These are phyloP conservation scores for Eurypyga helias DNA, from an alignment of 2,113 vertebrate genomes.

Conservation along the genomic window DNA sequence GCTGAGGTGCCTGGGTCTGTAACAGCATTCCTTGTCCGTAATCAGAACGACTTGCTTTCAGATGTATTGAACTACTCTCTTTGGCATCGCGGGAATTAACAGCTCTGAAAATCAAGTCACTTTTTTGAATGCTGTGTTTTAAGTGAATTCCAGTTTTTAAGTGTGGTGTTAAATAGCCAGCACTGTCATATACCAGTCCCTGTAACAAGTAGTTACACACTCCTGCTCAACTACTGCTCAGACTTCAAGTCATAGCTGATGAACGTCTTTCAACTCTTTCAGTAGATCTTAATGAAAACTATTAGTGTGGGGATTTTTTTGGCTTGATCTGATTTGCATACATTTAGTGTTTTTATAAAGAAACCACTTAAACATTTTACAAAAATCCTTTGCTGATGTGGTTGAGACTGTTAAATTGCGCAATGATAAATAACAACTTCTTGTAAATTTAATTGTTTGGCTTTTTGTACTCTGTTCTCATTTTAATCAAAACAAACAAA, in stretches of 20 bases:
- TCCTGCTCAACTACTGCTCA: background rate
- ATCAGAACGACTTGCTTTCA: background rate
- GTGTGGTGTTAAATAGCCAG: background rate
- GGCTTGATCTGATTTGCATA: background rate
- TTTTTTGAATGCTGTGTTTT: background rate
- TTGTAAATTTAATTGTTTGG: background rate
- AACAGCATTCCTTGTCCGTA: background rate
- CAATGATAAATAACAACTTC: background rate
- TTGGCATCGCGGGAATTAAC: background rate
- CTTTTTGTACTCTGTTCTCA: background rate
- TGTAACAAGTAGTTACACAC: background rate
- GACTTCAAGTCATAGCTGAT: background rate
- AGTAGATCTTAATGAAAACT: background rate
- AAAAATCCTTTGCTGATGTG: background rate
- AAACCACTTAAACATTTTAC: background rate
- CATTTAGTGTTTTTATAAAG: background rate
- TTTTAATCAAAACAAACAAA: background rate
- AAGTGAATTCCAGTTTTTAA: background rate
- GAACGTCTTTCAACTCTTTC: background rate
- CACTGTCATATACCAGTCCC: background rate
- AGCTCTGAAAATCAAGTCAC: background rate
- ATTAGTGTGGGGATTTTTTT: background rate
- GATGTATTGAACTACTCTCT: background rate
- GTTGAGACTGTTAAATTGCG: background rate
- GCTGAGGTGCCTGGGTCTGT: background rate